Conservation (phyloP, 2,113 vertebrate genomes). For the Podilymbus podiceps region DNA sequence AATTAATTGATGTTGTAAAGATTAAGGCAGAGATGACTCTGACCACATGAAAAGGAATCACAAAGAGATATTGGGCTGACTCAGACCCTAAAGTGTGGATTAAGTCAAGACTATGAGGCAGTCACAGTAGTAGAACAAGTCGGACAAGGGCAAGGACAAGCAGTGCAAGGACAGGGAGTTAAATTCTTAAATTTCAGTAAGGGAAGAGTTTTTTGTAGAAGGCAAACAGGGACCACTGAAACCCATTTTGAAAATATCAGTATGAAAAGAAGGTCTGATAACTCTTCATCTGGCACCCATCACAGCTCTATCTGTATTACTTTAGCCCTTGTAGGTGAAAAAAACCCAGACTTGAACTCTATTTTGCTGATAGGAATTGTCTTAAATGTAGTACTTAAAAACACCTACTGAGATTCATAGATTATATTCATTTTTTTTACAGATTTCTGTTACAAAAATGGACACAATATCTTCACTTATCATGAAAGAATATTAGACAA, state of each 20-base stretch:
- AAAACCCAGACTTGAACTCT: neutral
- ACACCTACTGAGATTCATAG: neutral
- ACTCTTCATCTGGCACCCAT: neutral
- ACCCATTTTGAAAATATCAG: neutral
- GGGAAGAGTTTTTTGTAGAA: neutral
- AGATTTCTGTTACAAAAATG: neutral
- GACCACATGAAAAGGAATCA: neutral
- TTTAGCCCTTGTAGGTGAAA: neutral
- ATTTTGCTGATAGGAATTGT: neutral
- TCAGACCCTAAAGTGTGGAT: neutral
- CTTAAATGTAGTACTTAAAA: neutral
- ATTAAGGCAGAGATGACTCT: neutral
- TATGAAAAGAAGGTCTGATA: neutral
- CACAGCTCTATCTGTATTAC: neutral
- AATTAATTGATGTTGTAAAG: neutral
- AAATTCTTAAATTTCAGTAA: neutral
- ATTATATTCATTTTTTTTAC: neutral
- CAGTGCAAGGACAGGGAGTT: neutral
- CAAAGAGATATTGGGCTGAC: neutral
- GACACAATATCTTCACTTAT: fast-evolving
- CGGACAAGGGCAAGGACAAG: no score
- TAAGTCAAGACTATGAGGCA: neutral
- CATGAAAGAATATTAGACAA: neutral
- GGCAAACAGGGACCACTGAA: neutral
- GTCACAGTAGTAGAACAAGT: neutral